Evolutionary conservation across 1,140 invertebrate species (phyloP).

Genomic region (Paramacrobiotus metropolitanus): DNA sequence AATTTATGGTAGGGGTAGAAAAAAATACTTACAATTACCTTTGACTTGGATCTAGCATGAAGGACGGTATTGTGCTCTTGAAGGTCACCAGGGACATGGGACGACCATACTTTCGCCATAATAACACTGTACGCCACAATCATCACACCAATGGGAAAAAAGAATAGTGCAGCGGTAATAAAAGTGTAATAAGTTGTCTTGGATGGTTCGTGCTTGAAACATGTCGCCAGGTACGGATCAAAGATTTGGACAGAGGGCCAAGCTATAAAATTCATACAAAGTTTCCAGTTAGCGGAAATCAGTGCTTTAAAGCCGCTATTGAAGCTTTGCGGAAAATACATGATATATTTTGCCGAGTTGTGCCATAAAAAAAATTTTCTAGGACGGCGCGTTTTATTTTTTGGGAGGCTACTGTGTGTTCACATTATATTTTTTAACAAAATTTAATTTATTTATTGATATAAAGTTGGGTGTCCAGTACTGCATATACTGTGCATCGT

Average conservation of each 20-base stretch:
- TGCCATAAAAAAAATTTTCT: no score
- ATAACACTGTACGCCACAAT: conserved; percentile 25
- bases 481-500: no score
- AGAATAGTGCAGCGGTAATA: conserved; percentile 26
- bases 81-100: conserved; percentile 16
- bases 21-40: conserved; percentile 17
- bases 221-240: conserved; percentile 10
- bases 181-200: conserved; percentile 24
- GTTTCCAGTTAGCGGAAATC: no score
- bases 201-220: conserved; percentile 12
- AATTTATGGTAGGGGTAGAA: background rate
- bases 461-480: no score
- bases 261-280: conserved; percentile 8
- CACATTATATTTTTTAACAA: no score
- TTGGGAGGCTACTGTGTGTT: no score
- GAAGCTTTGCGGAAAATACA: no score
- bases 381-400: no score
- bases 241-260: conserved; percentile 14
- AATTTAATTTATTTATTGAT: no score
- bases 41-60: conserved; percentile 16
- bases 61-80: conserved; percentile 1
- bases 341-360: no score
- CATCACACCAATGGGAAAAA: conserved; percentile 27
- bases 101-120: conserved; percentile 22
- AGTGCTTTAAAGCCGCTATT: no score